Percentiles rank a stretch among this genome's conserved stretches.
Conservation (phyloP, 2,888 invertebrate genomes). For the Synergus umbraculus region DNA sequence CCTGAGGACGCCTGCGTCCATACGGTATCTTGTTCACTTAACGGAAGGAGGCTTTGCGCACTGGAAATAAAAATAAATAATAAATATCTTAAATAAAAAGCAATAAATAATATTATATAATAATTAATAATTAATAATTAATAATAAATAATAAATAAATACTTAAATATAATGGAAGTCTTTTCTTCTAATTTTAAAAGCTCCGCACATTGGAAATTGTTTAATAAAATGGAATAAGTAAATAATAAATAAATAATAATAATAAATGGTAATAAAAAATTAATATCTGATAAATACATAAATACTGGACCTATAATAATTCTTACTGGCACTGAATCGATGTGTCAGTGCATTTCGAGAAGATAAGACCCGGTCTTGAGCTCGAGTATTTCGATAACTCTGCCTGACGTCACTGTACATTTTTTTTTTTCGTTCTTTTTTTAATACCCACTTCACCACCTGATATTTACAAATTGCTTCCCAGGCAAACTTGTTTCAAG, state of each 20-base stretch:
- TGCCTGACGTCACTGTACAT: conserved; percentile 18
- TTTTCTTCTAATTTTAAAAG: neutral
- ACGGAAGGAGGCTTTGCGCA: conserved; percentile 32
- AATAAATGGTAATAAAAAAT: no score
- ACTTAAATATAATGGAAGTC: no score
- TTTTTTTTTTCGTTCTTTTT: neutral
- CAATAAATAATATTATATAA: no score
- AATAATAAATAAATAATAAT: no score
- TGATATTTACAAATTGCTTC: neutral
- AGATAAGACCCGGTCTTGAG: conserved; percentile 19
- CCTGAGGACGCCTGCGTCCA: conserved; percentile 19
- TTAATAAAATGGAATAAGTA: no score
- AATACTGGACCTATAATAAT: neutral
- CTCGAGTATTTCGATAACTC: conserved; percentile 29
- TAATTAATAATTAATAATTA: no score
- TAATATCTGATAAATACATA: no score
- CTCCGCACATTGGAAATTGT: no score
- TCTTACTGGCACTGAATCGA: conserved; percentile 16
- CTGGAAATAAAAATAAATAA: neutral
- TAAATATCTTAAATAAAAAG: no score
- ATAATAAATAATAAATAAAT: no score
- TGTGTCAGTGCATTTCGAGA: conserved; percentile 22
- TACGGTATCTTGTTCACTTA: neutral
- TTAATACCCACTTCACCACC: neutral
- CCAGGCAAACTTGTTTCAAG: neutral